These are phyloP conservation scores for Pseudomugil gertrudae DNA, from an alignment of 2,797 vertebrate species.

Conservation along the genomic window DNA sequence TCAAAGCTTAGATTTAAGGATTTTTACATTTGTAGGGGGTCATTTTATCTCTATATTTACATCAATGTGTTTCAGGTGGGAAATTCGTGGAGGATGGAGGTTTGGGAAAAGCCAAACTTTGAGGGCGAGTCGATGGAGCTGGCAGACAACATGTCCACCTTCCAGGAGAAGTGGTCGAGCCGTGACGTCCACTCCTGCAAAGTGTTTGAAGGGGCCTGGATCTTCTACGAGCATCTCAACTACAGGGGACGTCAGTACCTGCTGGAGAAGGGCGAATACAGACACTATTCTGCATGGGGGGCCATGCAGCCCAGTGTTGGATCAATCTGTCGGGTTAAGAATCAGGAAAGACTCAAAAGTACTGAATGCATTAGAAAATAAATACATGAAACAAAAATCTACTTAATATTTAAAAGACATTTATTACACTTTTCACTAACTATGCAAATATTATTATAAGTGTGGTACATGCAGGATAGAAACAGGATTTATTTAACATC, in stretches of 20 bases:
- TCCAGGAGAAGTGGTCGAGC: constrained; percentile 65
- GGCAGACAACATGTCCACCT: constrained; percentile 80
- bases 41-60: not conserved
- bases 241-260: constrained; percentile 86
- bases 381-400: not conserved
- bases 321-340: constrained; percentile 79
- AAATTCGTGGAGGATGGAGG: constrained; percentile 77
- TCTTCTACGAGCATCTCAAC: constrained; percentile 78
- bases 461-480: too few relatives aligned
- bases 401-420: not conserved
- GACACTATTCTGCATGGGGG: constrained; percentile 81
- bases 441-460: not conserved
- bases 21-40: not conserved
- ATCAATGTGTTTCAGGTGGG: constrained; percentile 23
- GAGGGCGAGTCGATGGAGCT: constrained; percentile 82
- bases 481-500: too few relatives aligned
- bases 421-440: not conserved
- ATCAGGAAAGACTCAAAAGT: constrained; percentile 22
- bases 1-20: not conserved
- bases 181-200: constrained; percentile 82
- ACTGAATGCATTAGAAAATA: constrained; percentile 19
- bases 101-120: constrained; percentile 84
- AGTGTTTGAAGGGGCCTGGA: constrained; percentile 82
- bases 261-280: constrained; percentile 84
- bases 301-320: constrained; percentile 77